These are phyloP conservation scores for Pomacea maculata DNA, from an alignment of 1,140 invertebrate genomes.

Conservation along the genomic window DNA sequence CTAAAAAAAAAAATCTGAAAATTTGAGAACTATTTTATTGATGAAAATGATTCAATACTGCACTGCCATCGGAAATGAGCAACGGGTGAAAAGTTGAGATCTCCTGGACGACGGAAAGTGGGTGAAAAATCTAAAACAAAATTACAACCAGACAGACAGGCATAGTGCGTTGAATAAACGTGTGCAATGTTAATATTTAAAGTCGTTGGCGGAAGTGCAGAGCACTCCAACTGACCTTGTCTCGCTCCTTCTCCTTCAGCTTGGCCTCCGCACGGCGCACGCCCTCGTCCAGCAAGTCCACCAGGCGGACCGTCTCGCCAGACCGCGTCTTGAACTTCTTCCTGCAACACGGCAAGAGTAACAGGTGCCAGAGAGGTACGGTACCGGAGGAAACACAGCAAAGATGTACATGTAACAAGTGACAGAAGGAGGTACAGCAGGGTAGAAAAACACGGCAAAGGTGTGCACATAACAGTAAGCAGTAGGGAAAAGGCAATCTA, in stretches of 20 bases:
- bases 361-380: not conserved
- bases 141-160: too few relatives aligned
- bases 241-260: conserved; percentile 88
- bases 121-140: too few relatives aligned
- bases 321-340: conserved; percentile 99
- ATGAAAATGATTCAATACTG: too few relatives aligned
- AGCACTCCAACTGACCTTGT: conserved; percentile 70
- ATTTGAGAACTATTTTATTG: too few relatives aligned
- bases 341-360: conserved; percentile 40
- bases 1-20: too few relatives aligned
- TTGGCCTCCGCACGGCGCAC: conserved; percentile 85
- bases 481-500: too few relatives aligned
- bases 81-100: too few relatives aligned
- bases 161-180: too few relatives aligned
- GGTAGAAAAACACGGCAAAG: not conserved
- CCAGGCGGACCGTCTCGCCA: conserved; percentile 91
- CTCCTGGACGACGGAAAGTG: too few relatives aligned
- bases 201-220: too few relatives aligned
- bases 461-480: not conserved
- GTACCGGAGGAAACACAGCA: not conserved
- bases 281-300: conserved; percentile 95
- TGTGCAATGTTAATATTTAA: too few relatives aligned
- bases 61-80: too few relatives aligned
- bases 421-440: not conserved
- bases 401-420: not conserved